These are phyloP conservation scores for Pygoscelis adeliae DNA, from an alignment of 2,113 vertebrate genomes.

Conservation along the genomic window DNA sequence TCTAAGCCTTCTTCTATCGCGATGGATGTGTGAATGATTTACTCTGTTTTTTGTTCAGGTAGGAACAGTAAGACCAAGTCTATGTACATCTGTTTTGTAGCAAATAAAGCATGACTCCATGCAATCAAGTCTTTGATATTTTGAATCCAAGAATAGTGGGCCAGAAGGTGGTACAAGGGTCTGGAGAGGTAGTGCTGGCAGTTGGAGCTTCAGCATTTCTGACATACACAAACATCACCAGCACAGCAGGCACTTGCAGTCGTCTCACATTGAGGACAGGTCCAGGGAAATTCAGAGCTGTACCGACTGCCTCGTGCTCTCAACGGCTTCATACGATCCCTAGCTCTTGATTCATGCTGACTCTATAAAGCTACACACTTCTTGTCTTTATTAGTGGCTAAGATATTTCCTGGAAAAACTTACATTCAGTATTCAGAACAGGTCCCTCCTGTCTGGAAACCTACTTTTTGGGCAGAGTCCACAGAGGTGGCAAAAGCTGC, in stretches of 20 bases:
- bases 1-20: background rate
- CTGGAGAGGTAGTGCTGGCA: background rate
- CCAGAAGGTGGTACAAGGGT: background rate
- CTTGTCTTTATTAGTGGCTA: background rate
- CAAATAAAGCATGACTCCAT: background rate
- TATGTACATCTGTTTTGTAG: background rate
- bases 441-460: background rate
- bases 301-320: background rate
- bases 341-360: background rate
- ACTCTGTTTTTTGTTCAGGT: background rate
- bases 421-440: background rate
- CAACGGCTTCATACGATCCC: background rate
- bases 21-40: background rate
- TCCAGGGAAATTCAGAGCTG: constrained; percentile 2
- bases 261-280: background rate
- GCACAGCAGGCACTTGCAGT: background rate
- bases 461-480: background rate
- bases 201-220: background rate
- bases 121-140: background rate
- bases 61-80: background rate
- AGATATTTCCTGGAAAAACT: constrained; percentile 4
- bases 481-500: background rate
- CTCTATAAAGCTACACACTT: background rate
- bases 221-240: background rate
- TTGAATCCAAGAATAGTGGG: background rate